Conservation (phyloP, 1,140 invertebrate species). For the Copidosoma floridanum region DNA sequence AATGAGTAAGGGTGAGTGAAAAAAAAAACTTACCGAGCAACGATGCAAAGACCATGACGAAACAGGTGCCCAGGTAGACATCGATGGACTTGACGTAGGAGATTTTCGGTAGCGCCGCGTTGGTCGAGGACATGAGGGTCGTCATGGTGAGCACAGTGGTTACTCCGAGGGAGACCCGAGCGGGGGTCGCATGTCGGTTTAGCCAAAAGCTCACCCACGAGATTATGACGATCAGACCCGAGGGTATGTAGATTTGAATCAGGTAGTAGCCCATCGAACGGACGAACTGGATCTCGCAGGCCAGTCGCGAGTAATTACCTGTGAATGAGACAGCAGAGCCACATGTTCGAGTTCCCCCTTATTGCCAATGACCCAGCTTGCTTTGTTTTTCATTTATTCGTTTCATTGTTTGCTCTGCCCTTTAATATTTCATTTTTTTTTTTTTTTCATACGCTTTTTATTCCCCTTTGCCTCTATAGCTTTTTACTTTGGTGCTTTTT, state of each 20-base stretch:
- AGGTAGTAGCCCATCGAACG: conserved; percentile 98
- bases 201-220: conserved; percentile 97
- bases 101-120: conserved; percentile 96
- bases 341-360: conserved; percentile 22
- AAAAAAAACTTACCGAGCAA: conserved; percentile 74
- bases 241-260: conserved; percentile 99
- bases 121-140: conserved; percentile 97
- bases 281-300: conserved; percentile 96
- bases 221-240: conserved; percentile 97
- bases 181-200: conserved; percentile 93
- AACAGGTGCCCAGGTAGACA: conserved; percentile 96
- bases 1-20: conserved; percentile 10
- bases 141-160: conserved; percentile 99
- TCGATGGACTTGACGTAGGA: conserved; percentile 98
- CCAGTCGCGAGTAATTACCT: conserved; percentile 98
- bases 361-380: neutral
- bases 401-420: conserved; percentile 27
- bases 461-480: conserved; percentile 8
- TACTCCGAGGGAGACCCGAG: conserved; percentile 92
- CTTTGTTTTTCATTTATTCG: conserved; percentile 26
- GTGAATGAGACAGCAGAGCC: conserved; percentile 42
- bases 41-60: conserved; percentile 96
- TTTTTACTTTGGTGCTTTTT: conserved; percentile 31
- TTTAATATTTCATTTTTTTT: too few species aligned
- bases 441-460: neutral